Conservation (phyloP, 1,140 invertebrate species). For the Chionoecetes opilio region DNA sequence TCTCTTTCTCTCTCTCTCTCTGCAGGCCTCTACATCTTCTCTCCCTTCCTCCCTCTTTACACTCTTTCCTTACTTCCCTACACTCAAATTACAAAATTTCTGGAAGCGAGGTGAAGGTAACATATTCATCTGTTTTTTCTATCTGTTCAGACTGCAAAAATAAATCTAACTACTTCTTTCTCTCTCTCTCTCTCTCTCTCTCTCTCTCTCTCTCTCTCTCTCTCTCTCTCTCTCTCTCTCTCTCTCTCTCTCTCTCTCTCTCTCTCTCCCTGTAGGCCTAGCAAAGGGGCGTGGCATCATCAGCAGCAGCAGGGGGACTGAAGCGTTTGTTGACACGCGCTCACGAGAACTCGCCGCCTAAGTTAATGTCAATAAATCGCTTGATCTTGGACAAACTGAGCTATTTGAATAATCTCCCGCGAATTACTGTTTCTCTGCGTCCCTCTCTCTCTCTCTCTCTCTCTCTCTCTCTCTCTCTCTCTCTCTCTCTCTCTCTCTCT, state of each 20-base stretch:
- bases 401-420: constrained; percentile 44
- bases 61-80: too few relatives aligned
- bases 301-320: neutral
- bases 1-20: too few relatives aligned
- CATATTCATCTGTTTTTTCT: too few relatives aligned
- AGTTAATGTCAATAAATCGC: constrained; percentile 69
- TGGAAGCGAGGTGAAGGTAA: too few relatives aligned
- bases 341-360: constrained; percentile 13
- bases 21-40: too few relatives aligned
- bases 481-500: neutral
- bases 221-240: constrained; percentile 8
- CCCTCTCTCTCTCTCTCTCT: neutral
- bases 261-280: neutral
- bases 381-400: constrained; percentile 58
- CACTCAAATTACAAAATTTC: too few relatives aligned
- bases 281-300: neutral
- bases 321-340: constrained; percentile 39
- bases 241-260: neutral
- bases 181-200: neutral
- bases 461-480: neutral
- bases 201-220: neutral
- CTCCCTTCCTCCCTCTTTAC: too few relatives aligned
- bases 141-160: neutral
- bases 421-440: constrained; percentile 35
- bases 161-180: too few relatives aligned